Conservation (phyloP, 2,888 invertebrate genomes). For the Hartigia nigra region DNA sequence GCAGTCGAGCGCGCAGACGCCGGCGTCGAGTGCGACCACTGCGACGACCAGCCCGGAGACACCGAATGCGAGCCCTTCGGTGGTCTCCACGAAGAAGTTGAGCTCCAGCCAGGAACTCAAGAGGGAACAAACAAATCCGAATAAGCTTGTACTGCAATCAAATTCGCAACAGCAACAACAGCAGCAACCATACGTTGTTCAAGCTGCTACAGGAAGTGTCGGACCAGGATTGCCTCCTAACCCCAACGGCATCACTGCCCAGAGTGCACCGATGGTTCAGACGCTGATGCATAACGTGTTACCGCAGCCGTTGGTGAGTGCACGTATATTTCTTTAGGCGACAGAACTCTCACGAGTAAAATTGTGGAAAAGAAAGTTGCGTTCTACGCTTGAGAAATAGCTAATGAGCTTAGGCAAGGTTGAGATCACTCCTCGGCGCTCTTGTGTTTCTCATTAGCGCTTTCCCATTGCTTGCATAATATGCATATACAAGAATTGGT, state of each 20-base stretch:
- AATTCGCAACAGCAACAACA: conserved; percentile 30
- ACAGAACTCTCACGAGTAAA: background rate
- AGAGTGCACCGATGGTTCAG: conserved; percentile 59
- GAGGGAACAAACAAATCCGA: conserved; percentile 44
- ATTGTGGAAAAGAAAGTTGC: background rate
- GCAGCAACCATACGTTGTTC: conserved; percentile 42
- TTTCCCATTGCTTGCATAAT: background rate
- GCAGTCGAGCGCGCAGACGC: conserved; percentile 48
- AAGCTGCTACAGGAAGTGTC: conserved; percentile 45
- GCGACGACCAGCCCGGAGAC: conserved; percentile 56
- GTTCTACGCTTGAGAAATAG: background rate
- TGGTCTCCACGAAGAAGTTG: conserved; percentile 48
- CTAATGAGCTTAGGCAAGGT: background rate
- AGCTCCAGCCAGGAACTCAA: conserved; percentile 50
- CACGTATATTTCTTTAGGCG: background rate
- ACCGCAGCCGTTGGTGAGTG: conserved; percentile 63
- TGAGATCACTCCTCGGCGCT: background rate
- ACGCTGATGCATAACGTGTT: conserved; percentile 63
- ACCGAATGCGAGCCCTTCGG: conserved; percentile 45
- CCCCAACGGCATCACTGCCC: conserved; percentile 56
- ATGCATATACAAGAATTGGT: background rate
- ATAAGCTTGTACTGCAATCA: conserved; percentile 10
- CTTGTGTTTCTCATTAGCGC: background rate
- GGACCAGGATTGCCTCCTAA: conserved; percentile 55
- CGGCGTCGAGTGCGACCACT: conserved; percentile 47